phyloP scores from a whole-genome alignment of 2,797 vertebrate genomes.

The Myotis daubentonii region DNA sequence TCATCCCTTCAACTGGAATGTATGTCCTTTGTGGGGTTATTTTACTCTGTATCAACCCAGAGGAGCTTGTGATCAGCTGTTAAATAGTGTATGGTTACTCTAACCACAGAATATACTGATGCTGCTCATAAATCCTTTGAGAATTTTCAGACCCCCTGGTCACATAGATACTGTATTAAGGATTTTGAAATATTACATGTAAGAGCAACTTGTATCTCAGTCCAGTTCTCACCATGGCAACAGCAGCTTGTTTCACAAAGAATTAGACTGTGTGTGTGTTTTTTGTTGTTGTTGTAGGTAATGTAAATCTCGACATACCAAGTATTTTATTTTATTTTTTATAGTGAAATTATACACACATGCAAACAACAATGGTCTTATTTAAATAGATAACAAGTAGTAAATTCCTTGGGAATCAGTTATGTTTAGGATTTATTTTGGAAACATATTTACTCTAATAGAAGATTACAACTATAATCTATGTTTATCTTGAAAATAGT shows the following conservation, averaged over 20 bases:
- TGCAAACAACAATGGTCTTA: not conserved
- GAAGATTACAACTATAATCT: not conserved
- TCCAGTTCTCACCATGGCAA: conserved; percentile 58
- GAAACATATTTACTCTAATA: conserved; percentile 14
- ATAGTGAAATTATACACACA: not conserved
- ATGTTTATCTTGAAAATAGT: not conserved
- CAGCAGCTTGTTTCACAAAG: conserved; percentile 46
- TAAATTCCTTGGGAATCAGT: not conserved
- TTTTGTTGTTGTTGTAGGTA: not conserved
- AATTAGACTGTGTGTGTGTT: not conserved
- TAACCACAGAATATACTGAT: conserved; percentile 29
- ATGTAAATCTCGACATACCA: not conserved
- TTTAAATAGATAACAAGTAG: conserved; percentile 8
- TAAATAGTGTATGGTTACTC: conserved; percentile 29
- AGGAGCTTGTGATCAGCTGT: conserved; percentile 7
- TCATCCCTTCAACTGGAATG: not conserved
- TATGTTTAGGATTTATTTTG: conserved; percentile 21
- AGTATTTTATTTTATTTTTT: not conserved
- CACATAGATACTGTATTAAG: not conserved
- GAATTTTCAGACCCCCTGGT: not conserved
- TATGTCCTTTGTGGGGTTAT: not conserved
- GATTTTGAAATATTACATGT: conserved; percentile 50
- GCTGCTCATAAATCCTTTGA: conserved; percentile 23
- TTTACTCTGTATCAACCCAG: not conserved
- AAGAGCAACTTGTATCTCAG: conserved; percentile 42